Evolutionary conservation across 2,888 invertebrate species (phyloP), one percentile per base, ranked within the genome.

Genomic region (Eristalinus sepulchralis): DNA sequence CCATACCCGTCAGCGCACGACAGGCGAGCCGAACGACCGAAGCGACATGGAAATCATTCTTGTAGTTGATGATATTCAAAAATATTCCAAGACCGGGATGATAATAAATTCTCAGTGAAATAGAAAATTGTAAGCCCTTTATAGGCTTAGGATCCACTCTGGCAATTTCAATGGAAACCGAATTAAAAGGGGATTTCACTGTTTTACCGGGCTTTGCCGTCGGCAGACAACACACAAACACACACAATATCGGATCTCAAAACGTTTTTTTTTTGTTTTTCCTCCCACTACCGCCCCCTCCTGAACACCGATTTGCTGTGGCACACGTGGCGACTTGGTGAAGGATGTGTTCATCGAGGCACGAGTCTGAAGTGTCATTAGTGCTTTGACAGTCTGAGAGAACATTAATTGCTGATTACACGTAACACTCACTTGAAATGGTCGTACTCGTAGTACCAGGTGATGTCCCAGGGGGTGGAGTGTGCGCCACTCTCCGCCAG

Each of bases 51-150:
- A 73, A 66, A 72, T 63, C 63, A 22, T 53, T 63, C 75, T 79
- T 63, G 75, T 63, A 83, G 88, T 83, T 88, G 85, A 85, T 88
- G 86, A 86, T 86, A 86, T 88, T 88, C 78, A 81, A 88, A 81
- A 88, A 88, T 84, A 88, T 81, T 84, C 76, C 47, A 47, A 71
- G 57, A 73, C 67, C 79, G 67, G 87, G 87, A 87, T 87, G 79
- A 87, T 87, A 87, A 83, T 87, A 87, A 83, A 87, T 87, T 87
- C 68, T 72, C 76, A 87, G 83, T 77, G 76, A 63, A 80, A 90
- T 90, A 90, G 91, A 91, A 91, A 90, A 91, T 91, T 90, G 89
- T 91, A 91, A 91, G 91, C 91, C 90, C 91, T 91, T 91, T 90
- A 90, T 91, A 89, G 90, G 91, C 91, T 91, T 91, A 91, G 77